These are phyloP conservation scores for Autographa pulchrina DNA, from an alignment of 2,888 invertebrate species.

Conservation along the genomic window DNA sequence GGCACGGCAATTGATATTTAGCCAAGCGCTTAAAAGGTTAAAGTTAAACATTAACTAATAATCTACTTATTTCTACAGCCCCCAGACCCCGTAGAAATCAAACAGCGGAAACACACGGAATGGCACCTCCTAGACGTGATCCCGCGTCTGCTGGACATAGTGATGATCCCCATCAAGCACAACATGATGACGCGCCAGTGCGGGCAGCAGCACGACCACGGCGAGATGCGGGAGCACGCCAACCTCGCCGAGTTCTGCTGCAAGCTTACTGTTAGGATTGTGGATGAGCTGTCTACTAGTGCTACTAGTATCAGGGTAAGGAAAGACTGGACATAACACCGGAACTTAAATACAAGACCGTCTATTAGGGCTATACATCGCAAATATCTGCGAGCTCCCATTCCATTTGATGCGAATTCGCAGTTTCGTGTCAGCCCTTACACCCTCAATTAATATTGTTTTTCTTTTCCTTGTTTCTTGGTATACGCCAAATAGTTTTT, in stretches of 20 bases:
- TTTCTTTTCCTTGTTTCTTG: no score
- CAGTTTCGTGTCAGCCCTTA: no score
- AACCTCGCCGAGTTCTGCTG: conserved; percentile 92
- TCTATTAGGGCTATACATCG: no score
- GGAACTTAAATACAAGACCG: no score
- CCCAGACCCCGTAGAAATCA: conserved; percentile 64
- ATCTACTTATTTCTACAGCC: conserved; percentile 58
- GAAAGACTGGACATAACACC: no score
- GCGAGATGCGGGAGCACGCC: conserved; percentile 88
- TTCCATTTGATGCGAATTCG: no score
- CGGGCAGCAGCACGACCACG: conserved; percentile 82
- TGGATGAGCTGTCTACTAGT: conserved; percentile 93
- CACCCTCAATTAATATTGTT: no score
- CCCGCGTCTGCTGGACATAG: conserved; percentile 94
- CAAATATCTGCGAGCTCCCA: no score
- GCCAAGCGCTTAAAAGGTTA: no score
- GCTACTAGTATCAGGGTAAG: conserved; percentile 75
- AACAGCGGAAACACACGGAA: conserved; percentile 72
- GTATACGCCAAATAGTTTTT: no score
- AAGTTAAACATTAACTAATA: neutral
- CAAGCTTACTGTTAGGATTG: conserved; percentile 94
- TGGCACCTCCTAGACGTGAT: conserved; percentile 95
- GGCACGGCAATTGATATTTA: no score
- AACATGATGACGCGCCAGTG: conserved; percentile 87
- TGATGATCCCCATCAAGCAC: conserved; percentile 93